Percentiles rank a stretch among this genome's conserved stretches.
Evolutionary conservation across 2,797 vertebrate genomes (phyloP).

Genomic region (Brotogeris chrysoptera): DNA sequence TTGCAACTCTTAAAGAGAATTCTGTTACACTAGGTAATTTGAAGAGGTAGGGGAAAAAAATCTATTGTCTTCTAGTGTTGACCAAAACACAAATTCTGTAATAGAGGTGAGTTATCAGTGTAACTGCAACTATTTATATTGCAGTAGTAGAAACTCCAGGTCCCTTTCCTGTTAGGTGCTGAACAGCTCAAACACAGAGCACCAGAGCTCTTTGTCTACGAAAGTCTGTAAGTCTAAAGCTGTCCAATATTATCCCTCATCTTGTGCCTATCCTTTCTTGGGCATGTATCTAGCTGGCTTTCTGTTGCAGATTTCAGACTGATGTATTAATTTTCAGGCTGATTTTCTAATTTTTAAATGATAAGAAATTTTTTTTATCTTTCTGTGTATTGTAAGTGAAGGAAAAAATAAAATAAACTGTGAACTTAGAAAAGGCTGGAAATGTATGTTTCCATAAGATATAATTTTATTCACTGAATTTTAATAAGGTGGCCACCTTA

Average conservation of each 20-base stretch:
- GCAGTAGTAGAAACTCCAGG: background rate
- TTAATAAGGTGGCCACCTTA: background rate
- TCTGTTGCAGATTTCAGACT: background rate
- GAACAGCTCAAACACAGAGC: background rate
- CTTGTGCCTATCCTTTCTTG: background rate
- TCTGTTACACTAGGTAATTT: background rate
- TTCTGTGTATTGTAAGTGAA: background rate
- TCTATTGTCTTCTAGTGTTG: background rate
- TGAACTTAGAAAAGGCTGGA: background rate
- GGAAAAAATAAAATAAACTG: background rate
- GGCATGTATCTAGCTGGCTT: background rate
- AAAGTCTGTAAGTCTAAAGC: background rate
- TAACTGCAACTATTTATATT: background rate
- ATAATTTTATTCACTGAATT: background rate
- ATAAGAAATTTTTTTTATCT: background rate
- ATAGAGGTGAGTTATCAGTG: background rate
- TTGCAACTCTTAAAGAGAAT: background rate
- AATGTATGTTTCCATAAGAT: background rate
- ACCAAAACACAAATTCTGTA: background rate
- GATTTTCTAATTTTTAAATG: background rate
- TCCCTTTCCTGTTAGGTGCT: background rate
- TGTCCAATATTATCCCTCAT: background rate
- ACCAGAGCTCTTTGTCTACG: background rate
- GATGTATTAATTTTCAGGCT: background rate
- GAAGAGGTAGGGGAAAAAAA: background rate